Base-by-base conservation (phyloP, 2,113 vertebrate genomes). In the Cervus canadensis region DNA sequence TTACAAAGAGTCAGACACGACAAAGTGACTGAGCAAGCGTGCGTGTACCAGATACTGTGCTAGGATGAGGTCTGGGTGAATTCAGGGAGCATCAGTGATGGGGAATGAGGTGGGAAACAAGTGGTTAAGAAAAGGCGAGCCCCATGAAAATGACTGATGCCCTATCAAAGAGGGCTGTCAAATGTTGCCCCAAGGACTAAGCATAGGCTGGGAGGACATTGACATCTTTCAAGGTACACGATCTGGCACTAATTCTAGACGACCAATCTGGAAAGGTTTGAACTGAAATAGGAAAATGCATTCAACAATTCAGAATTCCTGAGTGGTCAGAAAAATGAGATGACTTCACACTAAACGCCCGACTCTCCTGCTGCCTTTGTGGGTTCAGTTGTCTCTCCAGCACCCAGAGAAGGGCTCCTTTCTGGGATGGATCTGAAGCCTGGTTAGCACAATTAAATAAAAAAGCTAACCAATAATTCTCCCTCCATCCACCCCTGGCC, bases 201-300 rank as follows among this genome's bases (percentile, higher is more conserved):
- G 50, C n/a, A 43, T 19, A 85, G n/a, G 6, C 30, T 36, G 57
- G 74, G n/a, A 87, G 74, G n/a, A 87, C 26, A 83, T 33, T n/a
- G 86, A 56, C 76, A 74, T 59, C 40, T 74, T 85, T 82, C 85
- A 94, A 81, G 74, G 60, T 43, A 57, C 33, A 36, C 6, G 64
- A 3, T 50, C 40, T 57, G 62, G 28, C 33, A 82, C 10, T 26
- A 36, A 84, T 48, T 19, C 19, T 90, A 89, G 33, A 78, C 5
- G 71, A 84, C 7, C 52, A 84, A 67, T 60, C 26, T 33, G 43
- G 71, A 94, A 71, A 10, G 52, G 21, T 88, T 52, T 89, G 93
- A 54, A 93, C 86, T 97, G 93, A 83, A 91, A 79, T n/a, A 91
- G n/a, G 21, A 91, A 94, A 91, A 94, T 36, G 17, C 26, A 83